Conservation (phyloP, 2,888 invertebrate genomes). For the Drosophila quinaria region DNA sequence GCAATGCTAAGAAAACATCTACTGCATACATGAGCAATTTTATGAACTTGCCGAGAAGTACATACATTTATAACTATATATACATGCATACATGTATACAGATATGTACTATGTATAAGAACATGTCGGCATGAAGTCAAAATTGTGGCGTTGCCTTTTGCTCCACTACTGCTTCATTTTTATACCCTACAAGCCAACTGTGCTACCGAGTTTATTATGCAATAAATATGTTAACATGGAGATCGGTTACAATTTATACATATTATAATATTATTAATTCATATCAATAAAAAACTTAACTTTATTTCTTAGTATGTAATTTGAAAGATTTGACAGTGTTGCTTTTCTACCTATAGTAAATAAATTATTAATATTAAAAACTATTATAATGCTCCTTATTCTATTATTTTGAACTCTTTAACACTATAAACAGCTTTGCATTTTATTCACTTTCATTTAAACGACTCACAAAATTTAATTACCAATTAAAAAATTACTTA, state of each 20-base stretch:
- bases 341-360: too few relatives aligned
- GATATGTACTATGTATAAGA: conserved; percentile 2
- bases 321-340: too few relatives aligned
- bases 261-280: too few relatives aligned
- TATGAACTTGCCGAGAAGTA: conserved; percentile 53
- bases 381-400: too few relatives aligned
- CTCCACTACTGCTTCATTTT: conserved; percentile 56
- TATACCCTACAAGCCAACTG: conserved; percentile 9
- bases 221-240: not conserved
- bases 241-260: not conserved
- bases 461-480: too few relatives aligned
- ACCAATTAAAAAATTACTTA: too few relatives aligned
- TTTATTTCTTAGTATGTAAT: too few relatives aligned
- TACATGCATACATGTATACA: conserved; percentile 9
- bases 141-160: conserved; percentile 34
- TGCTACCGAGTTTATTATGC: not conserved
- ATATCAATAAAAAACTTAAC: too few relatives aligned
- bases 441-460: too few relatives aligned
- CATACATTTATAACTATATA: conserved; percentile 17
- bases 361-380: too few relatives aligned
- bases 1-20: conserved; percentile 56
- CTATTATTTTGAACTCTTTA: too few relatives aligned
- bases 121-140: conserved; percentile 39
- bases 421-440: too few relatives aligned
- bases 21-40: conserved; percentile 46